Evolutionary conservation across 1,140 invertebrate genomes (phyloP), one percentile per base, ranked within the genome.

Genomic region (Drosophila paulistorum): DNA sequence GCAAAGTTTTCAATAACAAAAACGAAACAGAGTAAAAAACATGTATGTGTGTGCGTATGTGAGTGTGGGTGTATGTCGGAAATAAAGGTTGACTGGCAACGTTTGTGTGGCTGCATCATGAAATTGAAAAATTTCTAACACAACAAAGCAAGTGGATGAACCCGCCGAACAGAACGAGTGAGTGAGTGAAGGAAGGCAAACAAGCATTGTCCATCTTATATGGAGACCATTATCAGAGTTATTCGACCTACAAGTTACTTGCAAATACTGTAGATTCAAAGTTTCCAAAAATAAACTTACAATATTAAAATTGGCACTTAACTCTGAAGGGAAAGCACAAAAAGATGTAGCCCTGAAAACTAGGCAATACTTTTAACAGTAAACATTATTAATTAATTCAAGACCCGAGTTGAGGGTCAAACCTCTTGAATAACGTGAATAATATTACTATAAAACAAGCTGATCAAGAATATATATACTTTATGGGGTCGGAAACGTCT

Each of bases 121-220:
- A 71, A 85, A 84, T 85, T 74, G 72, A 66, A 79, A 83, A 79
- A 59, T 67, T 65, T 58, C n/a, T 7, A 55, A 84, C 54, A 71
- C 72, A 65, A 57, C 45, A 68, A 76, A 67, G 54, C 54, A 64
- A 37, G 6, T 42, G 37, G 2, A 7, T 42, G 13, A 42, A 30
- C 17, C 13, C n/a, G 39, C 20, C 11, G 11, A 9, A n/a, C n/a
- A 9, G 17, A 26, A 26, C 23, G 3, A 23, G 17, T 42, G 17
- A n/a, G 10, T n/a, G 17, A 3, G 63, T 35, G 17, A 72, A 60
- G 57, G 61, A 41, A 20, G 5, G 61, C 42, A 35, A 67, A 54
- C 57, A 65, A 42, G 10, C 5, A 41, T 17, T 10, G 14, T 26
- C 11, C 11, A 30, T 74, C 54, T 37, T 26, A 11, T n/a, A 30